phyloP scores from a whole-genome alignment of 2,113 vertebrate genomes.

The Macquaria australasica region DNA sequence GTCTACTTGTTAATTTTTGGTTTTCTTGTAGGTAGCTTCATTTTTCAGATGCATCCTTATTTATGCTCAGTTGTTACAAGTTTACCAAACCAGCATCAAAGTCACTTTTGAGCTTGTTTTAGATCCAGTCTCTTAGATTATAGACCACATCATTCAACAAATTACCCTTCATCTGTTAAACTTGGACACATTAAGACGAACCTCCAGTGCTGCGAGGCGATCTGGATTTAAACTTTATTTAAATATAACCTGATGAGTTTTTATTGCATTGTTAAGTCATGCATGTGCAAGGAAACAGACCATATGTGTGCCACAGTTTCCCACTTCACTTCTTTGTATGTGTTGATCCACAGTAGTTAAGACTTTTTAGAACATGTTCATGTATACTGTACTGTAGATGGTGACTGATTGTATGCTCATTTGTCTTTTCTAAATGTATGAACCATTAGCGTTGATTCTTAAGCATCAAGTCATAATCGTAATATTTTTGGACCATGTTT shows the following conservation, averaged over 20 bases:
- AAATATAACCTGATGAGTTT: conserved; percentile 6
- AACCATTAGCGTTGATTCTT: conserved; percentile 50
- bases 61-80: conserved; percentile 14
- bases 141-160: not conserved
- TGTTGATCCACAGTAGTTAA: conserved; percentile 5
- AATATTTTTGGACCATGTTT: conserved; percentile 10
- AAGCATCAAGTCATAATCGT: conserved; percentile 9
- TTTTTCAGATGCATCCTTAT: conserved; percentile 15
- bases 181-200: not conserved
- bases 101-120: not conserved
- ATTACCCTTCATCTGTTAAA: conserved; percentile 1
- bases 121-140: not conserved
- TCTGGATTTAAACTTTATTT: conserved; percentile 22
- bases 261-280: conserved; percentile 10
- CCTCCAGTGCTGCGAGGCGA: not conserved
- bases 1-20: not conserved
- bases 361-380: not conserved
- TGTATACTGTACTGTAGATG: not conserved
- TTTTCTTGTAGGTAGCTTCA: conserved; percentile 23
- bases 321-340: not conserved
- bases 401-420: conserved; percentile 5
- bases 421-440: conserved; percentile 36
- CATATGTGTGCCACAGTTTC: conserved; percentile 43
- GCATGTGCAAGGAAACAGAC: conserved; percentile 19
- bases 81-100: conserved; percentile 6